Percentiles rank a stretch among this genome's conserved stretches.
Evolutionary conservation across 2,797 vertebrate genomes (phyloP).

Genomic region (Picus viridis): DNA sequence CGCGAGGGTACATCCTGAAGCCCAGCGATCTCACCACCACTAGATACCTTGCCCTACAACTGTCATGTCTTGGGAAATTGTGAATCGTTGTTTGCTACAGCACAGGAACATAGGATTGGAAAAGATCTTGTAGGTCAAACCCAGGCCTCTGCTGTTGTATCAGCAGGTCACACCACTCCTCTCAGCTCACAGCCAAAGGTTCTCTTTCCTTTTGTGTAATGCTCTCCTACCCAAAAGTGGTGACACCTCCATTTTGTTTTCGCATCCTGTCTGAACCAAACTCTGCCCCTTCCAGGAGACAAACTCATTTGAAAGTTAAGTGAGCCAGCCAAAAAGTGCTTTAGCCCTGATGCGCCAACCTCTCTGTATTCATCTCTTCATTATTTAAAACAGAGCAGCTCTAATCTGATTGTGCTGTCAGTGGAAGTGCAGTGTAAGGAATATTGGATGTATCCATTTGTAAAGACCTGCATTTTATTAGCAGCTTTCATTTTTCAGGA

Average conservation of each 20-base stretch:
- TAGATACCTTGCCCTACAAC: background rate
- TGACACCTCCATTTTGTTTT: background rate
- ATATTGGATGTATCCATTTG: background rate
- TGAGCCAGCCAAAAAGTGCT: background rate
- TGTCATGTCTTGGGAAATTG: background rate
- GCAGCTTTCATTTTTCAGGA: background rate
- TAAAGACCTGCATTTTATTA: background rate
- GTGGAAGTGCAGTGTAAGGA: background rate
- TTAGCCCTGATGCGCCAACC: background rate
- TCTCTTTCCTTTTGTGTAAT: background rate
- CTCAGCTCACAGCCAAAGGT: background rate
- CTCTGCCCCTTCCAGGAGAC: background rate
- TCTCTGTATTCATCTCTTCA: background rate
- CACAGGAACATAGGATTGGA: background rate
- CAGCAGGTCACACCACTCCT: background rate
- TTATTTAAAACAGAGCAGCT: background rate
- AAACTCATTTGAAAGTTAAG: background rate
- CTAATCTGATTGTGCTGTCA: background rate
- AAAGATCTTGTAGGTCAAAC: background rate
- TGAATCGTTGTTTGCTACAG: slow-evolving; percentile 45
- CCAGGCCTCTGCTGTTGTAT: background rate
- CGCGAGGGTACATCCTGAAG: background rate
- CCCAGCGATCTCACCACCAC: background rate
- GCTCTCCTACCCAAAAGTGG: background rate
- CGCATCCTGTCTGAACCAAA: background rate